A percentile compares a stretch with the other conserved stretches of the same genome.
Conservation (phyloP, 2,113 vertebrate species). For the Barnardius zonarius region DNA sequence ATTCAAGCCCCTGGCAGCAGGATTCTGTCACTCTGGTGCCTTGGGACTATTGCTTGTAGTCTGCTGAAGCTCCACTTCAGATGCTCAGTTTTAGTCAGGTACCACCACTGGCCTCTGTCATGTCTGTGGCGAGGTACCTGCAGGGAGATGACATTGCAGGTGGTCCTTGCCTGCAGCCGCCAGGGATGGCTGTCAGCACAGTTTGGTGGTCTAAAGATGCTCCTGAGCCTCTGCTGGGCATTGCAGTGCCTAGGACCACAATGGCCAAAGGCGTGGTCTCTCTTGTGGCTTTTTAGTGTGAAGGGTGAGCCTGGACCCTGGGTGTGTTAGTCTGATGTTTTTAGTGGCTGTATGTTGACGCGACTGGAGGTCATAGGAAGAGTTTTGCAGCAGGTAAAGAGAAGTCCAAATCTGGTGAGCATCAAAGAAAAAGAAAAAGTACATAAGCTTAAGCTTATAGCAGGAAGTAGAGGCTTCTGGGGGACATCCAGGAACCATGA, state of each 20-base stretch:
- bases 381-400: not conserved
- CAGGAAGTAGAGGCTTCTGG: not conserved
- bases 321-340: not conserved
- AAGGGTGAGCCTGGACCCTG: fast-evolving
- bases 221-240: fast-evolving
- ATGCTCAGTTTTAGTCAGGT: not conserved
- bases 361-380: not conserved
- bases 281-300: not conserved
- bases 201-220: fast-evolving
- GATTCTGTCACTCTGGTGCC: not conserved
- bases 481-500: not conserved
- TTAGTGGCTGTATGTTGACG: not conserved
- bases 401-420: not conserved
- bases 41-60: not conserved
- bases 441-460: not conserved
- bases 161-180: not conserved
- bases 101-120: fast-evolving
- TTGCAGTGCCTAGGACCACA: not conserved
- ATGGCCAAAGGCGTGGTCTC: not conserved
- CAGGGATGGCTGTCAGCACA: fast-evolving
- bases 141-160: fast-evolving
- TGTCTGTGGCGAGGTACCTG: fast-evolving
- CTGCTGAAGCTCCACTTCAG: not conserved
- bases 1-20: not conserved
- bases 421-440: not conserved